Conservation (phyloP, 2,797 vertebrate genomes). For the Buphagus erythrorhynchus region DNA sequence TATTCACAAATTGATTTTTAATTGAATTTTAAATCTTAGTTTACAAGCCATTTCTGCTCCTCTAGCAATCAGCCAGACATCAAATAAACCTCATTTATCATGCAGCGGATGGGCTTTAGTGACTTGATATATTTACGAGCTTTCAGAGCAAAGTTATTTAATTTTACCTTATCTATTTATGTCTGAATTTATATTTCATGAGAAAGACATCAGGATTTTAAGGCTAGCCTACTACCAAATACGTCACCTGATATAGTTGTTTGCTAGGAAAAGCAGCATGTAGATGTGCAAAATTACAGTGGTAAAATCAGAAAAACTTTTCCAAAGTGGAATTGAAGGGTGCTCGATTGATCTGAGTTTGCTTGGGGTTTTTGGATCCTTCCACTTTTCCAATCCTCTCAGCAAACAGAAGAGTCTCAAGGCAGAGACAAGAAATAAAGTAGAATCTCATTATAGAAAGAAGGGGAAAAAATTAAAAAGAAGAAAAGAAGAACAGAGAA, state of each 20-base stretch:
- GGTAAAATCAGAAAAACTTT: slow-evolving; percentile 64
- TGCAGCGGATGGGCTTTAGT: background rate
- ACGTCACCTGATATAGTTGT: slow-evolving; percentile 65
- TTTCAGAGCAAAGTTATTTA: slow-evolving; percentile 55
- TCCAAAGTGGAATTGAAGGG: slow-evolving; percentile 47
- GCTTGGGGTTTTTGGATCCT: slow-evolving; percentile 51
- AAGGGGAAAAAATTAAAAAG: background rate
- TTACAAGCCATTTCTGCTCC: slow-evolving; percentile 39
- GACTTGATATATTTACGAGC: slow-evolving; percentile 35
- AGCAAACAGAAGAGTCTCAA: slow-evolving; percentile 74
- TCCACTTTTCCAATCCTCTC: slow-evolving; percentile 72
- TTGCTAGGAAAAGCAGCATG: slow-evolving; percentile 61
- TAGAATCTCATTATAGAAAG: slow-evolving; percentile 49
- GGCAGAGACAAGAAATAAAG: slow-evolving; percentile 68
- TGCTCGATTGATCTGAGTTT: slow-evolving; percentile 15
- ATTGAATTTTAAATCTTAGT: background rate
- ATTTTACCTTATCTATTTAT: slow-evolving; percentile 37
- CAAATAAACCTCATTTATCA: slow-evolving; percentile 25
- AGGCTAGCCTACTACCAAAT: background rate
- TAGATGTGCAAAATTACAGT: slow-evolving; percentile 51
- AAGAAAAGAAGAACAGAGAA: slow-evolving; percentile 69
- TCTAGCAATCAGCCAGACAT: slow-evolving; percentile 41
- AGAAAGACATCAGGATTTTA: slow-evolving; percentile 21
- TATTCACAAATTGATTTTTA: background rate
- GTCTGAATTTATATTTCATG: slow-evolving; percentile 18